Percentiles rank a stretch among this genome's conserved stretches.
These are phyloP conservation scores for Ooceraea biroi DNA, from an alignment of 1,140 invertebrate species.

Conservation along the genomic window DNA sequence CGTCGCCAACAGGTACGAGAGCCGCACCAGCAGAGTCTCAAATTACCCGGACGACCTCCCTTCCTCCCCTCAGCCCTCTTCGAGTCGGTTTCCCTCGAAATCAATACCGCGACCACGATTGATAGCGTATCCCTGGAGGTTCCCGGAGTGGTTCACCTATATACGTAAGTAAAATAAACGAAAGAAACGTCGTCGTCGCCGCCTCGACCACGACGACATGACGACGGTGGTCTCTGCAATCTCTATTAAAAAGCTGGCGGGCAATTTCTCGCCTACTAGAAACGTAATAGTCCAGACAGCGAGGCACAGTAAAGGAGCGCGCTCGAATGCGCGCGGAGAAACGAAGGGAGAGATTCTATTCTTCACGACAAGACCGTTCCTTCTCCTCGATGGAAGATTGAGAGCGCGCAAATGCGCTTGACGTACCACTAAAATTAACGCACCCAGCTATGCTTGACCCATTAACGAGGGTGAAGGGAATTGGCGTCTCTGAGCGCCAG, in stretches of 20 bases:
- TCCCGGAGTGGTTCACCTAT: background rate
- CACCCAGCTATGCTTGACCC: background rate
- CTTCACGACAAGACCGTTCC: background rate
- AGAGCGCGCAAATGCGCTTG: background rate
- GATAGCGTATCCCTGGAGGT: slow-evolving; percentile 36
- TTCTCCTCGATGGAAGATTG: background rate
- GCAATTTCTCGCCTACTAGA: slow-evolving; percentile 51
- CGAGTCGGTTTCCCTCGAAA: slow-evolving; percentile 61
- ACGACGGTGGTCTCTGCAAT: background rate
- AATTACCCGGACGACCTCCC: slow-evolving; percentile 47
- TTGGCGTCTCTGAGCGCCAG: background rate
- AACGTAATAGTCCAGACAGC: slow-evolving; percentile 58
- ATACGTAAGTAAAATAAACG: slow-evolving; percentile 55
- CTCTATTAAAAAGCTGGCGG: slow-evolving; percentile 45
- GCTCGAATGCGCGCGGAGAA: background rate
- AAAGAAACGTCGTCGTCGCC: slow-evolving; percentile 2
- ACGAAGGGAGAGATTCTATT: slow-evolving; percentile 8
- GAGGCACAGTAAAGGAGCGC: background rate
- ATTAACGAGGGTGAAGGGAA: background rate
- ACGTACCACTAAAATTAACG: slow-evolving; percentile 2
- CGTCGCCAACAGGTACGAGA: slow-evolving; percentile 51
- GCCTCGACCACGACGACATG: background rate
- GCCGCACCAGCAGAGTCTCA: slow-evolving; percentile 20
- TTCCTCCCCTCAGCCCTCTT: background rate
- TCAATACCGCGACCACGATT: slow-evolving; percentile 61